Evolutionary conservation across 2,797 vertebrate genomes (phyloP).

Genomic region (Eulemur albifrons): DNA sequence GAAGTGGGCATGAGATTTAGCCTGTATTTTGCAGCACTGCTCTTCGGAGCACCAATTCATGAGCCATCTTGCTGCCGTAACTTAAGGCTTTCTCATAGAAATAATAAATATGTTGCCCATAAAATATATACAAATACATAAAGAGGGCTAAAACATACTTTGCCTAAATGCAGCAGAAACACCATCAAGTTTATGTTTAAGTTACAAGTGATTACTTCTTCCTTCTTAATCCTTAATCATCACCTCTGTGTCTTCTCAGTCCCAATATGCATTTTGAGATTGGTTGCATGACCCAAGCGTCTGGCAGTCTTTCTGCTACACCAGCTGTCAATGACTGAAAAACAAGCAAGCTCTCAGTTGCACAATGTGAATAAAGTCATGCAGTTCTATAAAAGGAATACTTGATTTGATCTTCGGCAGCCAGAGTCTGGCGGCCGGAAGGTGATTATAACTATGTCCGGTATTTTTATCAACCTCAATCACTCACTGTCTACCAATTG

Average conservation of each 20-base stretch:
- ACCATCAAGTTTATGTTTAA: background rate
- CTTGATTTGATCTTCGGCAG: slow-evolving; percentile 69
- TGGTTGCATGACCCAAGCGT: slow-evolving; percentile 24
- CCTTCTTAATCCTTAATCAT: slow-evolving; percentile 28
- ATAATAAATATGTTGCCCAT: background rate
- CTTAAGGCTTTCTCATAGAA: background rate
- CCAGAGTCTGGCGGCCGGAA: slow-evolving; percentile 55
- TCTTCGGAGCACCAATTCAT: background rate
- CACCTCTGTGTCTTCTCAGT: background rate
- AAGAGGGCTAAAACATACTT: background rate
- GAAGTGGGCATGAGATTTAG: background rate
- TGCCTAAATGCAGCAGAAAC: background rate
- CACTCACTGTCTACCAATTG: slow-evolving; percentile 53
- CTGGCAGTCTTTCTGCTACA: slow-evolving; percentile 59
- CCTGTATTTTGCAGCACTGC: background rate
- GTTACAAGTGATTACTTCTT: background rate
- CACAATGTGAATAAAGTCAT: slow-evolving; percentile 53
- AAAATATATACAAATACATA: background rate
- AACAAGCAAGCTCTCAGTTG: slow-evolving; percentile 51
- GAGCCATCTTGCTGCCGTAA: background rate
- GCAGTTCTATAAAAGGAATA: slow-evolving; percentile 66
- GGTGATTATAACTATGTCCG: slow-evolving; percentile 54
- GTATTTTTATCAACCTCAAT: slow-evolving; percentile 61
- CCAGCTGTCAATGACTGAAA: slow-evolving; percentile 69
- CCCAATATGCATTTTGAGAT: slow-evolving; percentile 21